Conservation (phyloP, 1,140 invertebrate species). For the Triops cancriformis region DNA sequence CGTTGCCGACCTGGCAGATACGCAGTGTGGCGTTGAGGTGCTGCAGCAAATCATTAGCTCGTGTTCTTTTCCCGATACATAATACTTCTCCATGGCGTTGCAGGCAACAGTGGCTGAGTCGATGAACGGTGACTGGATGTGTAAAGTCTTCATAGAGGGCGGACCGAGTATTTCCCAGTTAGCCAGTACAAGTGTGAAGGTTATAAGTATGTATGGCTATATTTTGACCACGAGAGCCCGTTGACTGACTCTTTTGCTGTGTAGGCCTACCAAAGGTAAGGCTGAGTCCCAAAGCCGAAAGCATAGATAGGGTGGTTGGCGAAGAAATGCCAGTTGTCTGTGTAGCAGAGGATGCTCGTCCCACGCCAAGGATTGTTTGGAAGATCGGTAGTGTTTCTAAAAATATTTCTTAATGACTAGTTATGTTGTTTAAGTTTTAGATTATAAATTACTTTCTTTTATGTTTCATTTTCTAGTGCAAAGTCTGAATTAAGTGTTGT, state of each 20-base stretch:
- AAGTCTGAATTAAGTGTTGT: too few relatives aligned
- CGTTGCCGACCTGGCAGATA: not conserved
- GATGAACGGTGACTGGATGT: not conserved
- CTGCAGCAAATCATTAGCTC: too few relatives aligned
- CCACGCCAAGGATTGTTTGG: not conserved
- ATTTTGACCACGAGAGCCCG: too few relatives aligned
- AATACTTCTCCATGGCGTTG: too few relatives aligned
- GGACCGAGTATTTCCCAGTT: not conserved
- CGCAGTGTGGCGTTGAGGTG: not conserved
- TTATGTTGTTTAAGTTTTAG: too few relatives aligned
- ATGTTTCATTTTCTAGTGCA: too few relatives aligned
- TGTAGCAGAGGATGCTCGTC: not conserved
- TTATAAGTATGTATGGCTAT: not conserved
- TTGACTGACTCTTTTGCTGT: too few relatives aligned
- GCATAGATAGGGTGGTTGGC: not conserved
- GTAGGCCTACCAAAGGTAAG: not conserved
- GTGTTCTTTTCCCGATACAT: too few relatives aligned
- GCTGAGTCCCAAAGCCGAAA: not conserved
- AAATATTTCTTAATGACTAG: not conserved
- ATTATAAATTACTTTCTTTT: too few relatives aligned
- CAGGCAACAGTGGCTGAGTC: not conserved
- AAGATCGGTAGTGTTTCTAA: not conserved
- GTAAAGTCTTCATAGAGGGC: not conserved
- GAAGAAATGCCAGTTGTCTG: not conserved
- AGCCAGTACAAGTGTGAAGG: not conserved